Evolutionary conservation across 2,888 invertebrate genomes (phyloP), one percentile per base, ranked within the genome.

Genomic region (Steinernema scapterisci): DNA sequence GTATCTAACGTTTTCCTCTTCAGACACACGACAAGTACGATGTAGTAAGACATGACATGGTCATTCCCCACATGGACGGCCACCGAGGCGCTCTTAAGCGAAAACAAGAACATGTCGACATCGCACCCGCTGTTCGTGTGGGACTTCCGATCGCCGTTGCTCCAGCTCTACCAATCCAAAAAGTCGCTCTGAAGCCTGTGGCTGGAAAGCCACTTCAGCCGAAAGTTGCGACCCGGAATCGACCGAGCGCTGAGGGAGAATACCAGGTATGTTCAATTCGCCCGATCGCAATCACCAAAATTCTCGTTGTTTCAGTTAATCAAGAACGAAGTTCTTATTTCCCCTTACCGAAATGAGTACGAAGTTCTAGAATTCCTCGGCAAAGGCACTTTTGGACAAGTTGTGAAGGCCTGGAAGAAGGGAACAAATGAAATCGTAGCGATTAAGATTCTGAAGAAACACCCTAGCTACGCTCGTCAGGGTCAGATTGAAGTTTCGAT

Each of bases 361-460:
- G 87, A 87, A 79, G 86, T 87, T 45, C 80, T 87, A 89, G 97
- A 99, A 91, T 99, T 99, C 91, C 92, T 99, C 88, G 99, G 99
- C 84, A 93, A 99, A 85, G 99, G 99, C 87, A 99, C 99, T 84
- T 99, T 99, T 90, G 97, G 97, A 81, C 92, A 93, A 89, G 99
- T 99, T 88, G 99, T 99, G 88, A 99, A 99, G 91, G 99, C 99
- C 90, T 99, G 99, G 97, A 99, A 99, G 90, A 97, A 97, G 89
- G 97, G 97, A 89, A 99, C 99, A 87, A 99, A 96, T 89, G 97
- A 99, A 90, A 97, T 99, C 88, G 97, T 99, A 87, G 99, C 99
- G 88, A 99, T 99, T 89, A 99, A 99, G 91, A 99, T 99, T 89
- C 91, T 99, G 78, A 99, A 99, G 91, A 99, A 99, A 91, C 99